Base-by-base conservation (phyloP, 37 sponge, comb jelly and placozoan genomes). In the Chondrosia reniformis region DNA sequence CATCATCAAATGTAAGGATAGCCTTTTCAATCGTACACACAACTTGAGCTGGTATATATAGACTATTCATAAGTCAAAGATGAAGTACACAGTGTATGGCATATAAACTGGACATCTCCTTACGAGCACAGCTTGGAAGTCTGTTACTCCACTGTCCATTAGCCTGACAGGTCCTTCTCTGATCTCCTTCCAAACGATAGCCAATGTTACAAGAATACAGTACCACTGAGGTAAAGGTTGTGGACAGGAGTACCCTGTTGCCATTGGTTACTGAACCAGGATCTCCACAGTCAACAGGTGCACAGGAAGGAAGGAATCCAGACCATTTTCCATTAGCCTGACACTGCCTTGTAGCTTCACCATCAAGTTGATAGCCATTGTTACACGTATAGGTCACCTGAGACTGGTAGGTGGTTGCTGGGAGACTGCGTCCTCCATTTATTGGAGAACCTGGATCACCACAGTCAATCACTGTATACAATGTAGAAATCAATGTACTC, bases 311-410 rank as follows among this genome's bases (percentile, higher is more conserved):
- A 33, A 64, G n/a, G 3, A 24, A 33, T 6, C 84, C 83, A 39
- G 74, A 71, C 88, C 88, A 88, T 36, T 49, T 32, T 0, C 88
- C 83, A 56, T 33, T 59, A 22, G 64, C 65, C 74, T 39, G 61
- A 76, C 87, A 86, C 71, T 6, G n/a, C 22, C 79, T n/a, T 30
- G 61, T 64, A 5, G 32, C 30, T 32, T 49, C 39, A 31, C 84
- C 84, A 12, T 55, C 66, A 7, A 86, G 55, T n/a, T 24, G 7
- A 52, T 72, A 76, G 0, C 81, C 76, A 42, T 45, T 38, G n/a
- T 45, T 36, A 55, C 92, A 91, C 57, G 74, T 63, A 78, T 91
- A 91, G 28, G 62, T 81, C 19, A 85, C 87, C 17, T 30, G n/a
- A 22, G 83, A 79, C 0, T 81, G 83, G 13, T 66, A 38, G 0